Conservation (phyloP, 64 coral and sea anemone species). For the Hydrozoanthus tunicans region DNA sequence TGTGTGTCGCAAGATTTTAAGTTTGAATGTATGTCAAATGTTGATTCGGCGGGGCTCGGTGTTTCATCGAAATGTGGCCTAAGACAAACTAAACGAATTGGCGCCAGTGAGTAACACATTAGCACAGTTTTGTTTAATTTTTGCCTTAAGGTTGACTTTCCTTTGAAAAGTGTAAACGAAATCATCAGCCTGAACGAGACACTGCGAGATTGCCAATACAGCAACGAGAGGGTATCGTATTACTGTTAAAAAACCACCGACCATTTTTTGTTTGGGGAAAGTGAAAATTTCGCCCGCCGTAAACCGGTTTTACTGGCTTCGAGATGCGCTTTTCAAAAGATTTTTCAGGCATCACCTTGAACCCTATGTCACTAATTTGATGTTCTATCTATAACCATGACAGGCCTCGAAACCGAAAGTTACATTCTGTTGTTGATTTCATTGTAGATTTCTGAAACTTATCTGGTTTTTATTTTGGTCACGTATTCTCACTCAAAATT, state of each 20-base stretch:
- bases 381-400: conserved; percentile 14
- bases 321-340: conserved; percentile 31
- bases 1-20: not conserved
- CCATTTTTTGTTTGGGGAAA: conserved; percentile 19
- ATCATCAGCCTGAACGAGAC: not conserved
- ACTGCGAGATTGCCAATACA: conserved; percentile 10
- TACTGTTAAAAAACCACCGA: not conserved
- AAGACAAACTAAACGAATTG: not conserved
- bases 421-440: conserved; percentile 35
- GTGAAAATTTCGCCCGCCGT: conserved; percentile 19
- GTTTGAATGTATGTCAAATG: conserved; percentile 14
- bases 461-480: not conserved
- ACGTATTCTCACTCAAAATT: not conserved
- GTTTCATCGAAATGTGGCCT: conserved; percentile 27
- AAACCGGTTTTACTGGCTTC: conserved; percentile 62
- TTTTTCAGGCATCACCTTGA: conserved; percentile 30
- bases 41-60: conserved; percentile 1
- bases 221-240: conserved; percentile 9
- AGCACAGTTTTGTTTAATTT: conserved; percentile 57
- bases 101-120: conserved; percentile 26
- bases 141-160: conserved; percentile 28
- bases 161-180: not conserved
- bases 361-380: not conserved
- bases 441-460: not conserved
- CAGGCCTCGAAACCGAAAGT: conserved; percentile 28